These are phyloP conservation scores for Rutpela maculata DNA, from an alignment of 2,888 invertebrate genomes.

Conservation along the genomic window DNA sequence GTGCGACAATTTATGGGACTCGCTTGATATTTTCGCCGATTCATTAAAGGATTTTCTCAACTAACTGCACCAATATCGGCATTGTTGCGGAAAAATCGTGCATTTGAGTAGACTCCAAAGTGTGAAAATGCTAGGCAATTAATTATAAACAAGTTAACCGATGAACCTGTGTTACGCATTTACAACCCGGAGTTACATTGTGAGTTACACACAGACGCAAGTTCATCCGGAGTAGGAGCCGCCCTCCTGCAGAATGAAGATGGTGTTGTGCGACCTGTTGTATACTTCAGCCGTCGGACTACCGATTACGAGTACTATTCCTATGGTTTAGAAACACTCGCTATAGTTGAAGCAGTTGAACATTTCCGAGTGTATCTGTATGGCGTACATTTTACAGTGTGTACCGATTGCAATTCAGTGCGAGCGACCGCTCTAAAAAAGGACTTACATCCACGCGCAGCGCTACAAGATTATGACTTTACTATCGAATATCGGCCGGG, in stretches of 20 bases:
- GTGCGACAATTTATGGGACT: too few species aligned
- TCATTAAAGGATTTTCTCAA: too few species aligned
- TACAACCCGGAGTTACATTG: too few species aligned
- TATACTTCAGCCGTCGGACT: slow-evolving; percentile 53
- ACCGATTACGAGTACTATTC: slow-evolving; percentile 55
- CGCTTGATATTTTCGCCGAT: too few species aligned
- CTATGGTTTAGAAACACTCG: slow-evolving; percentile 57
- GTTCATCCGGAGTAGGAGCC: too few species aligned
- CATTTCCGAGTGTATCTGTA: slow-evolving; percentile 52
- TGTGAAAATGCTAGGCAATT: too few species aligned
- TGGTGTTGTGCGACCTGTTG: slow-evolving; percentile 44
- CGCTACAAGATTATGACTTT: slow-evolving; percentile 38
- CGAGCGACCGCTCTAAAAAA: slow-evolving; percentile 41
- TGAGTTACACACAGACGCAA: too few species aligned
- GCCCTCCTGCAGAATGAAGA: slow-evolving; percentile 5
- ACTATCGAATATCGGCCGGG: slow-evolving; percentile 28
- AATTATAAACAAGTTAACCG: too few species aligned
- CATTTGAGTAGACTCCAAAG: too few species aligned
- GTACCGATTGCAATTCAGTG: slow-evolving; percentile 62
- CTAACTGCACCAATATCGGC: too few species aligned
- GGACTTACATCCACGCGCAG: neutral
- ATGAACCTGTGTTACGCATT: too few species aligned
- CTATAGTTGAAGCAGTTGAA: slow-evolving; percentile 46
- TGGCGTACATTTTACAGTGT: slow-evolving; percentile 54
- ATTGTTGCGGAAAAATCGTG: too few species aligned